Conservation (phyloP, 2,888 invertebrate species). For the Xestoiulus laeticollis region DNA sequence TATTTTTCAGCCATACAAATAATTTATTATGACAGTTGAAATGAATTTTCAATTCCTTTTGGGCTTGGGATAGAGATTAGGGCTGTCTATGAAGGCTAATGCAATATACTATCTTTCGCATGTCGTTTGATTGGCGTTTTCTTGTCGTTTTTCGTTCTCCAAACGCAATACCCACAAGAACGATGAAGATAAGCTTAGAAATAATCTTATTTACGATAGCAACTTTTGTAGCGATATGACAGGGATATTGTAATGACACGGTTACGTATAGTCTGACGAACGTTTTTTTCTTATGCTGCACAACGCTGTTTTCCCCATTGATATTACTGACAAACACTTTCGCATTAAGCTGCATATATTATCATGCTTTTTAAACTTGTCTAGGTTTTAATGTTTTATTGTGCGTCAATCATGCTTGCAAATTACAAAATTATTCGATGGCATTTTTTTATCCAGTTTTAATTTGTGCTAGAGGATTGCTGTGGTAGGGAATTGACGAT, state of each 20-base stretch:
- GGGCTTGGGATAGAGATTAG: conserved; percentile 21
- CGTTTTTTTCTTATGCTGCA: neutral
- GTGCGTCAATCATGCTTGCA: neutral
- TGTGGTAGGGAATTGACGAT: no score
- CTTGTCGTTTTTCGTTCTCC: conserved; percentile 23
- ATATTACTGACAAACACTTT: neutral
- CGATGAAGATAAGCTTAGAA: conserved; percentile 37
- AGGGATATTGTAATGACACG: neutral
- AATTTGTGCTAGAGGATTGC: no score
- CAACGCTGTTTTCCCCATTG: neutral
- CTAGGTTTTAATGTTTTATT: neutral
- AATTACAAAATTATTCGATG: neutral
- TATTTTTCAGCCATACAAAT: conserved; percentile 5
- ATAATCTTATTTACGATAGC: conserved; percentile 33
- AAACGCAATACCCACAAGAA: conserved; percentile 25
- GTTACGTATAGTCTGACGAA: neutral
- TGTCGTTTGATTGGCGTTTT: conserved; percentile 37
- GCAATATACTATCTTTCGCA: conserved; percentile 16
- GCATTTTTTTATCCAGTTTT: neutral
- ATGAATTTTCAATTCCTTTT: conserved; percentile 23
- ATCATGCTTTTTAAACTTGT: neutral
- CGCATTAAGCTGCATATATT: no score
- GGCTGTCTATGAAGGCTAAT: conserved; percentile 10
- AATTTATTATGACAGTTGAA: conserved; percentile 15
- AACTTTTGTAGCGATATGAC: conserved; percentile 10